These are phyloP conservation scores for Eupithecia insigniata DNA, from an alignment of 2,888 invertebrate species.

Conservation along the genomic window DNA sequence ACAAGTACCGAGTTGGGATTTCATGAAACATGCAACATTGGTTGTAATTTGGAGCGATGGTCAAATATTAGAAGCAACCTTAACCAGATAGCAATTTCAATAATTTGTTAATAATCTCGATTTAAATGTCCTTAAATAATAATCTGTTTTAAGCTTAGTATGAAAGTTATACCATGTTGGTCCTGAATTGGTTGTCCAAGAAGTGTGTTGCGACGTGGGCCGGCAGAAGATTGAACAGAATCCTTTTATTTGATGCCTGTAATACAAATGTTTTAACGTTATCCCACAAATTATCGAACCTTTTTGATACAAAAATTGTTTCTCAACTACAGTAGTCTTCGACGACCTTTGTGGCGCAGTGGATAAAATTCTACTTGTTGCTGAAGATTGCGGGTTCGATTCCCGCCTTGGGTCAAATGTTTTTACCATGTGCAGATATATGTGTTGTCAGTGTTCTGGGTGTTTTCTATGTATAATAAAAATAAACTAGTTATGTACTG, in stretches of 20 bases:
- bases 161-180: slow-evolving; percentile 87
- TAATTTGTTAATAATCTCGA: not conserved
- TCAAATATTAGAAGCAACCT: slow-evolving; percentile 25
- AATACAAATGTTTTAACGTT: slow-evolving; percentile 2
- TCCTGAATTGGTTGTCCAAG: slow-evolving; percentile 94
- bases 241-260: slow-evolving; percentile 92
- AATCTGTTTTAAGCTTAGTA: slow-evolving; percentile 18
- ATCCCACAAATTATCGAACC: not conserved
- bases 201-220: slow-evolving; percentile 97
- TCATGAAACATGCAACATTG: slow-evolving; percentile 18
- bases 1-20: slow-evolving; percentile 14
- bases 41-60: slow-evolving; percentile 18
- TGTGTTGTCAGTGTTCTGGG: too few species aligned
- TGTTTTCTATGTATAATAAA: too few species aligned
- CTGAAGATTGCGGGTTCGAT: too few species aligned
- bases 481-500: too few species aligned
- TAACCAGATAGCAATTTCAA: slow-evolving; percentile 24
- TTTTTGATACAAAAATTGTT: too few species aligned
- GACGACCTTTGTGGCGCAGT: too few species aligned
- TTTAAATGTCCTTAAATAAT: not conserved
- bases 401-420: too few species aligned
- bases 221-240: slow-evolving; percentile 94
- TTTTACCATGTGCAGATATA: too few species aligned
- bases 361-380: too few species aligned
- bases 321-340: too few species aligned